Percentiles rank a stretch among this genome's conserved stretches.
These are phyloP conservation scores for Phocides pigmalion DNA, from an alignment of 1,140 invertebrate species.

Conservation along the genomic window DNA sequence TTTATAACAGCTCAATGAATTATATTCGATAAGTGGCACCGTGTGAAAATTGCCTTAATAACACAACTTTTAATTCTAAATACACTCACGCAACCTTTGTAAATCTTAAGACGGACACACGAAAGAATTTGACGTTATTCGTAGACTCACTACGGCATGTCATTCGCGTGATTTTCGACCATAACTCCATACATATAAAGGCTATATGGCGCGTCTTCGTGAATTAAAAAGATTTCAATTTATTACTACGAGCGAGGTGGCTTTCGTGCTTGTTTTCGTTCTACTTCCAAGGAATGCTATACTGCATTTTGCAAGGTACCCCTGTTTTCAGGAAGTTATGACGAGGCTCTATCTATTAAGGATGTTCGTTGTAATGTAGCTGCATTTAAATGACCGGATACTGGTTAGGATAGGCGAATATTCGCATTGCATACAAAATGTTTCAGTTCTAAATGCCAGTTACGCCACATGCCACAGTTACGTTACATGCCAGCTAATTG, in stretches of 20 bases:
- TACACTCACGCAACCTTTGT: slow-evolving; percentile 33
- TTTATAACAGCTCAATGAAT: too few relatives aligned
- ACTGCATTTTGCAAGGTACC: slow-evolving; percentile 18
- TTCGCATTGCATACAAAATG: not conserved
- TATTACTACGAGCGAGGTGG: slow-evolving; percentile 23
- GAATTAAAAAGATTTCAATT: slow-evolving; percentile 1
- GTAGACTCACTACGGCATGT: not conserved
- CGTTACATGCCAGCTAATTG: too few relatives aligned
- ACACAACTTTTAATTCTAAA: slow-evolving; percentile 33
- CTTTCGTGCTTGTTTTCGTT: slow-evolving; percentile 16
- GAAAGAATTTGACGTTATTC: slow-evolving; percentile 27
- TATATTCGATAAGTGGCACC: not conserved
- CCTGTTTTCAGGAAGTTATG: slow-evolving; percentile 20
- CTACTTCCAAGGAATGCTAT: slow-evolving; percentile 21
- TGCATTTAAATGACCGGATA: not conserved
- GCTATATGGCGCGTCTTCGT: not conserved
- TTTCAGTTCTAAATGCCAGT: not conserved
- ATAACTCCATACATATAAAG: not conserved
- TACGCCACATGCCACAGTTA: too few relatives aligned
- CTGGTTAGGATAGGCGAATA: not conserved
- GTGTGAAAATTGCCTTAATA: not conserved
- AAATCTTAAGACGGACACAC: slow-evolving; percentile 24
- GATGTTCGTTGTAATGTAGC: slow-evolving; percentile 27
- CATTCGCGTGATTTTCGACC: slow-evolving; percentile 2
- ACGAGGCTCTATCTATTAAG: slow-evolving; percentile 23